Evolutionary conservation across 2,113 vertebrate species (phyloP), one percentile per base, ranked within the genome.

Genomic region (Lagenorhynchus albirostris): DNA sequence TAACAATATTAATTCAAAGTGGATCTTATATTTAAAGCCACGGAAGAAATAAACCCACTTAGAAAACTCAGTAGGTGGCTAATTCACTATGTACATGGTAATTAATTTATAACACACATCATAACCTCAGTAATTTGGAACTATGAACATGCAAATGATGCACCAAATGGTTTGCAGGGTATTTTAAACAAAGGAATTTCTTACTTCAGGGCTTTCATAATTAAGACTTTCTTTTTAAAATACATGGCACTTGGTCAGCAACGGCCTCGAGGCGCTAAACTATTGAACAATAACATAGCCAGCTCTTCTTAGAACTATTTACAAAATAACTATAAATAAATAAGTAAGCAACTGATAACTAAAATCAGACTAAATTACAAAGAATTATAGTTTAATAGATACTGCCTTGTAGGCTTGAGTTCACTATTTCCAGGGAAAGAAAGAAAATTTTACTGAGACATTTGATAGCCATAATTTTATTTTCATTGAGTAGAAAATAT

Each of bases 31-130:
- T 83, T 81, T 80, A 29, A 88, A 79, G 11, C 4, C n/a, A 82
- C 23, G 11, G 29, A 77, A 92, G 38, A 85, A 89, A 38, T 63
- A 74, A 91, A 76, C 25, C 36, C 26, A 55, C 74, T 95, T 90
- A 92, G 5, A 77, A 71, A 96, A 10, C 33, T 68, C 14, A 74
- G 50, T n/a, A 74, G 25, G 62, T 77, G 36, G 33, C 17, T 95
- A 93, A 90, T 87, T 90, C 47, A 31, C n/a, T 89, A 68, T 82
- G 21, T 68, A 50, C 26, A 41, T 94, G 41, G 12, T 71, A 94
- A 58, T 65, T 96, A 94, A 91, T 92, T 90, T 95, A 90, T 79
- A 91, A 47, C n/a, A 38, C 8, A 89, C 47, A 70, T 76, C 12
- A 92, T 74, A 94, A 88, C 13, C 41, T 67, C 70, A 77, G 41